Base-by-base conservation (phyloP, 2,888 invertebrate genomes). In the Heliconius charithonia region DNA sequence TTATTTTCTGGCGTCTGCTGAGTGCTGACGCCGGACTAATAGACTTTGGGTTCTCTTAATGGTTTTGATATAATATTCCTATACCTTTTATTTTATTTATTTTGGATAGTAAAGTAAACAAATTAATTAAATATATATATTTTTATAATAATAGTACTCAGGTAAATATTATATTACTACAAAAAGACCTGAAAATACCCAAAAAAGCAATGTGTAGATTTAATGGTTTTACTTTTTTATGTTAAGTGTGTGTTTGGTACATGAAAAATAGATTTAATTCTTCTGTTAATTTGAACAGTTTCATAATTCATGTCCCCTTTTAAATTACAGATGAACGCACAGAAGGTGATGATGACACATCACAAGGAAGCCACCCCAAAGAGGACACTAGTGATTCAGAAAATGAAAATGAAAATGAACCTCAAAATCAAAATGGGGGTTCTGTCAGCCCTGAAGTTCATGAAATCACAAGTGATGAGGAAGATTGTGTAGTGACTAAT, bases 401-500 rank as follows among this genome's bases (percentile, higher is more conserved):
- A 83, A 89, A 89, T 84, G 88, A 86, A 86, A 79, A 77, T 56
- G 82, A 84, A 76, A 87, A 89, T 87, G 91, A 90, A 82, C 88
- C 91, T 73, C 93, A 93, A 83, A 93, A 88, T 83, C 93, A 94
- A 85, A 94, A 94, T 88, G 95, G 95, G 37, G 94, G 93, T 41
- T 92, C 88, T 63, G 90, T 88, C 29, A 91, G 89, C 77, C 92
- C 92, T 67, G 96, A 95, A 84, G 95, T 95, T 9, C 95, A 95
- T 85, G 95, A 95, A 87, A 95, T 95, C 77, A 93, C 94, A 75
- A 95, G 95, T 90, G 95, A 96, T 85, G 95, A 95, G 82, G 96
- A 96, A 84, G 96, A 95, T 85, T 91, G 92, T 87, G 88, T 91
- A 81, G 91, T 92, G 92, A 96, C 92, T 86, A 93, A 93, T 88